A percentile compares a stretch with the other conserved stretches of the same genome.
Conservation (phyloP, 2,797 vertebrate genomes). For the Labeo calbasu region DNA sequence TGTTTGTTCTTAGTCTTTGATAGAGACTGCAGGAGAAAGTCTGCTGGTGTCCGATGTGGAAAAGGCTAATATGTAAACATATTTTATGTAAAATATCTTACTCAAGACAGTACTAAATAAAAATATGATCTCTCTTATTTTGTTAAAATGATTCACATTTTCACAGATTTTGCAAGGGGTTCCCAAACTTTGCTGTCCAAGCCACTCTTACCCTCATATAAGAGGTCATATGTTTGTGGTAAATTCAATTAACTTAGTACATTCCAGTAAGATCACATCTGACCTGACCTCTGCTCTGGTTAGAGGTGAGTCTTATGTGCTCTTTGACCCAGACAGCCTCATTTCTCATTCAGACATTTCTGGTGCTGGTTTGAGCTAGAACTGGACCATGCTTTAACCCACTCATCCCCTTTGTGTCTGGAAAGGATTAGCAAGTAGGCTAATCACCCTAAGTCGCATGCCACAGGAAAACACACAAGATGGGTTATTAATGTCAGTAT, state of each 20-base stretch:
- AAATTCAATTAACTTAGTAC: conserved; percentile 3
- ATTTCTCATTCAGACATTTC: conserved; percentile 21
- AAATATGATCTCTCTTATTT: no score
- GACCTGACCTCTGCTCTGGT: conserved; percentile 36
- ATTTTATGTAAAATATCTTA: no score
- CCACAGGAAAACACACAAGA: conserved; percentile 15
- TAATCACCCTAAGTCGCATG: conserved; percentile 67
- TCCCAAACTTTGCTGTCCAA: background rate
- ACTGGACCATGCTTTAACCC: conserved; percentile 60
- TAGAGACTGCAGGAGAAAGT: no score
- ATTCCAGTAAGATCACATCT: conserved; percentile 20
- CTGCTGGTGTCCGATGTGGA: no score
- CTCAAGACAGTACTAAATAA: no score
- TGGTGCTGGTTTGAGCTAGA: conserved; percentile 20
- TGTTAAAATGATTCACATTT: no score
- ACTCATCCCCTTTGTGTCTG: conserved; percentile 77
- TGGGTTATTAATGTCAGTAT: background rate
- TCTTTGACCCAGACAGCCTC: conserved; percentile 19
- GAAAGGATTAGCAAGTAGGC: conserved; percentile 71
- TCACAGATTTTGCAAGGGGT: no score
- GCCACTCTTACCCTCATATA: background rate
- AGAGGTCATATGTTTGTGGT: background rate
- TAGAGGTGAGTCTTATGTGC: conserved; percentile 34
- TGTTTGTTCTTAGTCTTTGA: no score
- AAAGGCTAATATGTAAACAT: no score